A percentile compares a stretch with the other conserved stretches of the same genome.
Evolutionary conservation across 2,888 invertebrate species (phyloP).

Genomic region (Sphaerophoria rueppellii): DNA sequence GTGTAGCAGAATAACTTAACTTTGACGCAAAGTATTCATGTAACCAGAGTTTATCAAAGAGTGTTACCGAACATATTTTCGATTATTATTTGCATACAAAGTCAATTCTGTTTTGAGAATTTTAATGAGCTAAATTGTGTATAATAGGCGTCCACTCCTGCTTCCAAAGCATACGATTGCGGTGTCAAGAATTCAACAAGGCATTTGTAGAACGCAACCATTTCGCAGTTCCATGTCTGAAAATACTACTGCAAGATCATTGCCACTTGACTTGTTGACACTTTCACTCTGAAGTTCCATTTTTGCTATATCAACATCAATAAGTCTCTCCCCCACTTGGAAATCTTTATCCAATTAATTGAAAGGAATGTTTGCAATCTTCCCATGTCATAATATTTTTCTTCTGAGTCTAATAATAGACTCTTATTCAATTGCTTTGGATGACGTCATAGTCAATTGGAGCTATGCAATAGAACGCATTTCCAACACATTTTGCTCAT

Average conservation of each 20-base stretch:
- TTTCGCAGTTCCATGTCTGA: not conserved
- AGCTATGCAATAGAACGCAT: conserved; percentile 26
- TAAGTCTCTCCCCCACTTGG: conserved; percentile 17
- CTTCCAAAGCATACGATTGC: no score
- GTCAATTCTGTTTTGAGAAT: no score
- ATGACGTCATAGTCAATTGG: conserved; percentile 57
- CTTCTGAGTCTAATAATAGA: conserved; percentile 3
- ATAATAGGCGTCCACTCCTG: no score
- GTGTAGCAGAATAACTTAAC: no score
- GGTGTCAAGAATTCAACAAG: no score
- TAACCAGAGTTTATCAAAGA: no score
- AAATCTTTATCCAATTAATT: conserved; percentile 36
- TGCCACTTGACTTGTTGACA: conserved; percentile 33
- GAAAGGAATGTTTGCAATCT: conserved; percentile 41
- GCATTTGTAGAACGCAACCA: no score
- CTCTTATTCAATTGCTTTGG: conserved; percentile 38
- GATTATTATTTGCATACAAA: no score
- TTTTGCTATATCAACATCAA: not conserved
- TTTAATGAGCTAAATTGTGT: no score
- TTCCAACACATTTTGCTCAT: not conserved
- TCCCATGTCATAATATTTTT: conserved; percentile 27
- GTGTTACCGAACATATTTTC: no score
- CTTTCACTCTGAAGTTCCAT: conserved; percentile 18
- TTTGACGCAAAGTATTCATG: no score
- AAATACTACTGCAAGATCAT: conserved; percentile 31